Conservation (phyloP, 2,888 invertebrate species). For the Sialis fuliginosa region DNA sequence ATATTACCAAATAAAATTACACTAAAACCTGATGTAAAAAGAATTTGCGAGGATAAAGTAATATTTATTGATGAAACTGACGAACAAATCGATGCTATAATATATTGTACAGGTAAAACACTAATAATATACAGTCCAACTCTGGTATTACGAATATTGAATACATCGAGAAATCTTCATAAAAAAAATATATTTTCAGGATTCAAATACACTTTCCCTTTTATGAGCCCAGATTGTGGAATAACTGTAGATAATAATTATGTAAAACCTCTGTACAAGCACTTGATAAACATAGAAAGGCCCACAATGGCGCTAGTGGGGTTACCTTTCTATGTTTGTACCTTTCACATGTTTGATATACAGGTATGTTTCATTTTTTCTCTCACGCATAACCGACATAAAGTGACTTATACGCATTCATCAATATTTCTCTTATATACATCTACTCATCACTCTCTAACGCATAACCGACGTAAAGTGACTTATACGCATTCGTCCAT, state of each 20-base stretch:
- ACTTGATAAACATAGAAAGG: conserved; percentile 62
- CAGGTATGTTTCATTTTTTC: conserved; percentile 36
- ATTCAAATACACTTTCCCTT: conserved; percentile 30
- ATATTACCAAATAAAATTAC: conserved; percentile 28
- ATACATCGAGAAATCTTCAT: no score
- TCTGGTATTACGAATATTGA: background rate
- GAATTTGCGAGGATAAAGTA: conserved; percentile 30
- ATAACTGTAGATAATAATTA: conserved; percentile 58
- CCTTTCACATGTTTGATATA: conserved; percentile 71
- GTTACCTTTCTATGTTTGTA: conserved; percentile 63
- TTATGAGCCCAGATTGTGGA: conserved; percentile 39
- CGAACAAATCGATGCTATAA: conserved; percentile 41
- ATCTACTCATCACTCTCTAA: no score
- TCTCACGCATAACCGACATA: no score
- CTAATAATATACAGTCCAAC: background rate
- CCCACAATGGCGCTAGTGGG: conserved; percentile 74
- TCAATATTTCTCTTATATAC: no score
- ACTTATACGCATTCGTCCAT: no score
- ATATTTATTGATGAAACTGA: conserved; percentile 39
- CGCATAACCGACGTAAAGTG: no score
- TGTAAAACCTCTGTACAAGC: conserved; percentile 71
- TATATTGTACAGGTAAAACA: conserved; percentile 50
- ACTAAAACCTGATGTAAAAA: conserved; percentile 34
- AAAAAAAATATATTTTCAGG: conserved; percentile 26
- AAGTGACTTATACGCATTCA: no score